Base-by-base conservation (phyloP, 2,888 invertebrate species). In the Zele albiditarsus region DNA sequence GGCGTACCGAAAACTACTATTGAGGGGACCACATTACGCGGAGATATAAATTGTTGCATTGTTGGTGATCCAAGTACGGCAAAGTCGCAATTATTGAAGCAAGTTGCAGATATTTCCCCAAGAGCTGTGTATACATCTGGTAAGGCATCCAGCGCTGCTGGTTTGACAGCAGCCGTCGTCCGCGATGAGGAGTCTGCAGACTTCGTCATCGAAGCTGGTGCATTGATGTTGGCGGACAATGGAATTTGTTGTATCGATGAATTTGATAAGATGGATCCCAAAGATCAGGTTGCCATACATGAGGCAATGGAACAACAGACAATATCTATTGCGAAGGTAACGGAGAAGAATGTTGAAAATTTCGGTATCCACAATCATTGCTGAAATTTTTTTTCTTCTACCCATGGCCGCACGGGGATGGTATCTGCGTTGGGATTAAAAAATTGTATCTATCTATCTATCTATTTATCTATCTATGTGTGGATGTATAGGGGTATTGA, bases 281-380 rank as follows among this genome's bases (percentile, higher is more conserved):
- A 94, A 66, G 99, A 99, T 92, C 99, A 99, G 90, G 98, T 99
- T 6, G 99, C 99, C 63, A 99, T 99, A 82, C 99, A 99, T 91
- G 99, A 99, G 91, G 99, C 99, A 3, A 99, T 99, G 99, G 99
- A 99, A 91, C 99, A 99, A 87, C 99, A 99, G 90, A 99, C 99
- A 0, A 99, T 99, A 82, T 98, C 98, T 0, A 93, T 99, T 75
- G 98, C 99, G 0, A 99, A 99, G 92, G 97, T 93, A 82, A 77
- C 6, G 27, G 25, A n/a, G 5, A 49, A n/a, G 8, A 14, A 8
- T 14, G 16, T 3, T 14, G 3, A 5, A 46, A 31, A n/a, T n/a
- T 31, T 31, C 31, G 6, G 4, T 6, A 31, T 5, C 31, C 31
- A 31, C 6, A 31, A 31, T 31, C 31, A 5, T 31, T 31, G 6